A percentile compares a stretch with the other conserved stretches of the same genome.
phyloP scores from a whole-genome alignment of 2,797 vertebrate species.

The Lepilemur septentrionalis region DNA sequence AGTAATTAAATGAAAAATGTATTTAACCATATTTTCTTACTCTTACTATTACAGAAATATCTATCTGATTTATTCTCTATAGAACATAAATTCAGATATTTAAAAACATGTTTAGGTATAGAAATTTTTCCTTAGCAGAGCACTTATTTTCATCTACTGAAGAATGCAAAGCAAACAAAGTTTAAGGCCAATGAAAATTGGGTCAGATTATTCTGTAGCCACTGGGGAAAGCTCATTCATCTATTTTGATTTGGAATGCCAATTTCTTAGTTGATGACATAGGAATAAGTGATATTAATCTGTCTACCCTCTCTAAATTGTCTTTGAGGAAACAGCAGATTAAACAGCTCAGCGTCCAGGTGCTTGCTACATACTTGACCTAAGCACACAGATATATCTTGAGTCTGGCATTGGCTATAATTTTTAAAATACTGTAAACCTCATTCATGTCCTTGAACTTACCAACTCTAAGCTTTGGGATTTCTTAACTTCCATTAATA shows the following conservation, averaged over 20 bases:
- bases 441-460: not conserved
- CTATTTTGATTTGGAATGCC: not conserved
- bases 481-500: not conserved
- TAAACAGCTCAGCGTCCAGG: too few relatives aligned
- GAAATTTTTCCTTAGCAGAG: not conserved
- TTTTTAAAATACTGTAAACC: not conserved
- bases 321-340: not conserved
- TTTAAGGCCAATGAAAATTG: not conserved
- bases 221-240: not conserved
- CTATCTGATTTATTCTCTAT: not conserved
- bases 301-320: not conserved
- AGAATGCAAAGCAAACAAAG: not conserved
- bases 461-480: not conserved
- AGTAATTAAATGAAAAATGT: slow-evolving; percentile 23
- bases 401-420: not conserved
- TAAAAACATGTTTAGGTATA: not conserved
- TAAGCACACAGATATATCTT: not conserved
- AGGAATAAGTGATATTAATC: fast-evolving
- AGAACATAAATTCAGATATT: slow-evolving; percentile 7
- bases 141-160: not conserved
- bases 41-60: not conserved
- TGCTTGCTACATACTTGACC: not conserved
- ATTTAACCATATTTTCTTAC: not conserved
- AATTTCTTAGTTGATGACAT: not conserved
- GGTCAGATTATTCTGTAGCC: not conserved